phyloP scores from a whole-genome alignment of 2,113 vertebrate species.

The Hypocryptadius cinnamomeus region DNA sequence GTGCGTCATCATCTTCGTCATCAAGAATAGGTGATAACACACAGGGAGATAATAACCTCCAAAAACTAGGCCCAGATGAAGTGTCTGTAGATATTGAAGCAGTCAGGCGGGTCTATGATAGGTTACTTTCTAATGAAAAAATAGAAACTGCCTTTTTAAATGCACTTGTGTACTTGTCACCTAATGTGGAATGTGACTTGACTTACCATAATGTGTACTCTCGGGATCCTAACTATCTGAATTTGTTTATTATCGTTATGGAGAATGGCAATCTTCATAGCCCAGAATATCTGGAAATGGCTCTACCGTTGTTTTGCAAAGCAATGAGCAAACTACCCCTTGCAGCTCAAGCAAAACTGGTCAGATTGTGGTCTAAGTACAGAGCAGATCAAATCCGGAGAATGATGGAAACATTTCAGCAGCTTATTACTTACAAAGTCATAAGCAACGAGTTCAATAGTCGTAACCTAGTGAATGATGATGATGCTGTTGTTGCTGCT shows the following conservation, averaged over 20 bases:
- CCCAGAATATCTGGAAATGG: conserved; percentile 95
- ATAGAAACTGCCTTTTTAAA: conserved; percentile 93
- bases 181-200: conserved; percentile 95
- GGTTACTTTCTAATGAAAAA: conserved; percentile 86
- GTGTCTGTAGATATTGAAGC: conserved; percentile 88
- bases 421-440: conserved; percentile 96
- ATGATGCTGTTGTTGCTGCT: conserved; percentile 92
- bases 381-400: conserved; percentile 83
- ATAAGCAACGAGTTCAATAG: conserved; percentile 93
- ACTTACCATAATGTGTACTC: conserved; percentile 95
- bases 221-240: conserved; percentile 91
- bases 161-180: conserved; percentile 91
- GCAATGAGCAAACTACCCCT: conserved; percentile 96
- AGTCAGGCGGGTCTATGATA: conserved; percentile 87
- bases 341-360: conserved; percentile 83
- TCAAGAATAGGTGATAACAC: conserved; percentile 76
- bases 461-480: conserved; percentile 91
- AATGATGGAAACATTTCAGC: conserved; percentile 98
- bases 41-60: conserved; percentile 72
- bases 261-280: conserved; percentile 98
- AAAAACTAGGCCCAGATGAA: conserved; percentile 75
- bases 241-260: conserved; percentile 95
- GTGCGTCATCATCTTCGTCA: conserved; percentile 69
- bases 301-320: conserved; percentile 93
- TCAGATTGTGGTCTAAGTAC: conserved; percentile 87